Conservation (phyloP, 2,888 invertebrate genomes). For the Helicoverpa assulta region DNA sequence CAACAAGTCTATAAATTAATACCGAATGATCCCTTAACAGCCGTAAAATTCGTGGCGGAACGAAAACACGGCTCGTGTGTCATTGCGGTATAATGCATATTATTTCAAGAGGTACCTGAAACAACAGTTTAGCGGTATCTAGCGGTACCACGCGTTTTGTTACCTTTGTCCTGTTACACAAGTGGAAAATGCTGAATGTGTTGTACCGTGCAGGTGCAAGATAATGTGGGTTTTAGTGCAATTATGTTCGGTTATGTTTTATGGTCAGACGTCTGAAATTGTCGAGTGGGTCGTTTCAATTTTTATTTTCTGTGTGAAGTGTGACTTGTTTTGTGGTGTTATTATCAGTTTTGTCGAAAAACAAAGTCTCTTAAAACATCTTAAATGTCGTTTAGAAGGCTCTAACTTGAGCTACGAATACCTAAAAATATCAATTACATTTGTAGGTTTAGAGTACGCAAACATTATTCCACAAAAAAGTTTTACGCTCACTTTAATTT, state of each 20-base stretch:
- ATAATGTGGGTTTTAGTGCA: conserved; percentile 50
- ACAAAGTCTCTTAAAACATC: conserved; percentile 1
- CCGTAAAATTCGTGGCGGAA: conserved; percentile 52
- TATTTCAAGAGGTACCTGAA: conserved; percentile 74
- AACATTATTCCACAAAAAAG: conserved; percentile 9
- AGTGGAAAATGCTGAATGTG: conserved; percentile 42
- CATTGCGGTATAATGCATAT: conserved; percentile 66
- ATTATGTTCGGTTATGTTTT: conserved; percentile 37
- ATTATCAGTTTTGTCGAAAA: conserved; percentile 2
- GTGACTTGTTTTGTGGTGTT: neutral
- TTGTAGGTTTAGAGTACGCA: neutral
- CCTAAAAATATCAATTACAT: too few species aligned
- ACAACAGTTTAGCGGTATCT: conserved; percentile 75
- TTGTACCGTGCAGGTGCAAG: conserved; percentile 45
- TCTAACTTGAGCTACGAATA: neutral
- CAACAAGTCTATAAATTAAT: conserved; percentile 54
- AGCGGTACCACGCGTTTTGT: conserved; percentile 70
- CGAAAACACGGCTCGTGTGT: conserved; percentile 61
- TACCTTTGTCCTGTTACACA: conserved; percentile 55
- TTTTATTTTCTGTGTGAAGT: neutral
- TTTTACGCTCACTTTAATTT: neutral
- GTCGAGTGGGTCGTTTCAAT: neutral
- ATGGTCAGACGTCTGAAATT: conserved; percentile 24
- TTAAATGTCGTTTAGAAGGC: neutral
- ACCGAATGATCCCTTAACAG: conserved; percentile 47